These are phyloP conservation scores for Hyles euphorbiae DNA, from an alignment of 1,140 invertebrate genomes.

Conservation along the genomic window DNA sequence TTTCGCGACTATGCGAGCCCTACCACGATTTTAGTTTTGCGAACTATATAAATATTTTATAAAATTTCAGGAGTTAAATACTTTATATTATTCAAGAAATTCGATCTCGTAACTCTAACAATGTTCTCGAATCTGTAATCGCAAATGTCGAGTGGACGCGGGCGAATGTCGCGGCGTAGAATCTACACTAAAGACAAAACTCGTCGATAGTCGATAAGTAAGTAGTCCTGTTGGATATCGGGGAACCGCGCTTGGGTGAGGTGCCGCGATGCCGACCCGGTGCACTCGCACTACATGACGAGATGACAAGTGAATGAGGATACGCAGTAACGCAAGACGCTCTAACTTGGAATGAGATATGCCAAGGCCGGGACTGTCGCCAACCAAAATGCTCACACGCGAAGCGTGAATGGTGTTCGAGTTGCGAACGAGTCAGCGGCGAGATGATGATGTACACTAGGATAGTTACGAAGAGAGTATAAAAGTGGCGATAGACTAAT, in stretches of 20 bases:
- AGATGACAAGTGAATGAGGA: conserved; percentile 48
- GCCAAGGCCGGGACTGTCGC: conserved; percentile 15
- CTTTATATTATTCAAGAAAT: conserved; percentile 48
- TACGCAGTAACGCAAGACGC: conserved; percentile 40
- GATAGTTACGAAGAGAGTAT: conserved; percentile 63
- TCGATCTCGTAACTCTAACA: conserved; percentile 66
- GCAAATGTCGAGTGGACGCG: conserved; percentile 15
- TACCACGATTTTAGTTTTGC: conserved; percentile 48
- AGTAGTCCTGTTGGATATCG: not conserved
- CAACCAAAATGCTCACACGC: conserved; percentile 18
- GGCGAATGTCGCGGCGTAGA: conserved; percentile 11
- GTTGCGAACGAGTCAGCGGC: conserved; percentile 16
- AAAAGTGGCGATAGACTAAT: conserved; percentile 67
- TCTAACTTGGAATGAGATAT: conserved; percentile 28
- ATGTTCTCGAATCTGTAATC: conserved; percentile 21
- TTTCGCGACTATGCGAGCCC: conserved; percentile 48
- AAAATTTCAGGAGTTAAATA: conserved; percentile 61
- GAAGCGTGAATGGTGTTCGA: conserved; percentile 32
- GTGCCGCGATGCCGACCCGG: conserved; percentile 9
- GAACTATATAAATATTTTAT: conserved; percentile 64
- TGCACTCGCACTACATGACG: conserved; percentile 3
- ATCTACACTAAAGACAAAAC: conserved; percentile 1
- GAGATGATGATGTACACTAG: conserved; percentile 59
- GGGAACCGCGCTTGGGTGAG: not conserved
- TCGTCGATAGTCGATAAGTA: not conserved